Percentiles rank a stretch among this genome's conserved stretches.
Conservation (phyloP, 2,888 invertebrate species). For the Conus canariensis region DNA sequence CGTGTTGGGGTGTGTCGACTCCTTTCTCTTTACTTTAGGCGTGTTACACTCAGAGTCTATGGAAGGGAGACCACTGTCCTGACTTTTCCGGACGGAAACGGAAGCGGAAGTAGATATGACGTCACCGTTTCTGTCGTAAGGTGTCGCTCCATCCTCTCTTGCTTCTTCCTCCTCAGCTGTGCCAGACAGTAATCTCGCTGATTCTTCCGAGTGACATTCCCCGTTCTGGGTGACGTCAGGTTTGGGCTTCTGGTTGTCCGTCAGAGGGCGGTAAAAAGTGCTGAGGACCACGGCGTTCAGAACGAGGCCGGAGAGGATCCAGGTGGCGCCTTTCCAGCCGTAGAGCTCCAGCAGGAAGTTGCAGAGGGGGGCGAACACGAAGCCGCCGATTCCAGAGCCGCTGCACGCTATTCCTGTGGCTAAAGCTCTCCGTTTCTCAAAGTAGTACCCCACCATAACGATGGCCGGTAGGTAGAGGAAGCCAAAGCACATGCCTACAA, state of each 20-base stretch:
- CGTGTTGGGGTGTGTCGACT: not conserved
- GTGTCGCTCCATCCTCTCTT: not conserved
- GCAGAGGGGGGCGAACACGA: slow-evolving; percentile 91
- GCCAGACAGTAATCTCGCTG: not conserved
- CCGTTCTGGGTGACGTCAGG: too few species aligned
- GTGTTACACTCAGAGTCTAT: not conserved
- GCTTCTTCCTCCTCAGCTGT: not conserved
- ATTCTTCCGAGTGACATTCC: not conserved
- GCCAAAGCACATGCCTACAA: slow-evolving; percentile 93
- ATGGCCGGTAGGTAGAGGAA: slow-evolving; percentile 97
- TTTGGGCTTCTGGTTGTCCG: not conserved
- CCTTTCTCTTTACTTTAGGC: not conserved
- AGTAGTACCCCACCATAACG: slow-evolving; percentile 97
- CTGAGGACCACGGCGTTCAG: slow-evolving; percentile 89
- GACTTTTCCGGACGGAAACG: not conserved
- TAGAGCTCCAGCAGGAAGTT: slow-evolving; percentile 82
- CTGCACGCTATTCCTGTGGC: slow-evolving; percentile 98
- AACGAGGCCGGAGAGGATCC: slow-evolving; percentile 89
- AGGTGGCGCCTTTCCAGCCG: slow-evolving; percentile 88
- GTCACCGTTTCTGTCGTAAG: not conserved
- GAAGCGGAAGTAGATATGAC: too few species aligned
- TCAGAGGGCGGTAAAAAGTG: slow-evolving; percentile 89
- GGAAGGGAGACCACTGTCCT: not conserved
- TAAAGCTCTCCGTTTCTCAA: slow-evolving; percentile 95
- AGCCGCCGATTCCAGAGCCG: slow-evolving; percentile 96